Percentiles rank a stretch among this genome's conserved stretches.
These are phyloP conservation scores for Rhopalosiphum maidis DNA, from an alignment of 1,140 invertebrate genomes.

Conservation along the genomic window DNA sequence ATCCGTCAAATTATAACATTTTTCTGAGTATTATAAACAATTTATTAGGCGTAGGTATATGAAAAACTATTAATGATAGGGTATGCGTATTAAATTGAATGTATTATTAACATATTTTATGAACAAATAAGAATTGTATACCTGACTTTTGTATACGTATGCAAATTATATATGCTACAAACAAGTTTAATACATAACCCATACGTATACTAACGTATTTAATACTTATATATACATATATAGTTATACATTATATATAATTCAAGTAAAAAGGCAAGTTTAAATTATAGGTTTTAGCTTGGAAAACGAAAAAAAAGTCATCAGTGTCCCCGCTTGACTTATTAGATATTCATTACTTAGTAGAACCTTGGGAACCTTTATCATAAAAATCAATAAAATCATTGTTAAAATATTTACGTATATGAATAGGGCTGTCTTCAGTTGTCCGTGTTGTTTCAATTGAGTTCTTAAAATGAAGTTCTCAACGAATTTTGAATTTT, in stretches of 20 bases:
- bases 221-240: not conserved
- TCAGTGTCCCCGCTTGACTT: not conserved
- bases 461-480: slow-evolving; percentile 43
- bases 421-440: not conserved
- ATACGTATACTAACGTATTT: not conserved
- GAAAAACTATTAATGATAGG: not conserved
- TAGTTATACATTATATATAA: not conserved
- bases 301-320: slow-evolving; percentile 11
- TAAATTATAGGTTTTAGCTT: slow-evolving; percentile 46
- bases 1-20: not conserved
- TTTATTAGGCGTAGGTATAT: not conserved
- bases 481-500: slow-evolving; percentile 39
- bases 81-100: not conserved
- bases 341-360: slow-evolving; percentile 48
- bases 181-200: not conserved
- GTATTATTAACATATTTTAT: not conserved
- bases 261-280: not conserved
- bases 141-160: not conserved
- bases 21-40: not conserved
- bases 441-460: not conserved
- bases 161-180: not conserved
- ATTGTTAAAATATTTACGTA: slow-evolving; percentile 45
- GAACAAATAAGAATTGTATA: not conserved
- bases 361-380: slow-evolving; percentile 31
- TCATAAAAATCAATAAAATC: slow-evolving; percentile 46